Conservation (phyloP, 64 coral and sea anemone species). For the Stichodactyla mertensii region DNA sequence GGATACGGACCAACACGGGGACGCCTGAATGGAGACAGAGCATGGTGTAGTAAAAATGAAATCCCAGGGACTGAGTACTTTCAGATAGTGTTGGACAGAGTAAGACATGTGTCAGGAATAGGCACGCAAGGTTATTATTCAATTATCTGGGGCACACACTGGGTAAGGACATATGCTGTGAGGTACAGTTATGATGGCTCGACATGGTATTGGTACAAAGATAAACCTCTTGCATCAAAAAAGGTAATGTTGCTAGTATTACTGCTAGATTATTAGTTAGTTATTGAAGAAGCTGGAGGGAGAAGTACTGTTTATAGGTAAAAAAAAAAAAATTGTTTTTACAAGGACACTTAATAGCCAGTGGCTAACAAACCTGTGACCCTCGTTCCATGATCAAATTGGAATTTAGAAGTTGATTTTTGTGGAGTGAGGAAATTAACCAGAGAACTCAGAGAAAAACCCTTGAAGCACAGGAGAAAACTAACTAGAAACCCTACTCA, state of each 20-base stretch:
- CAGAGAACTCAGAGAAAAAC: no score
- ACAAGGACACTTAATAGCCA: no score
- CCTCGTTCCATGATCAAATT: no score
- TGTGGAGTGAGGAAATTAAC: no score
- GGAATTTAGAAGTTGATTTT: no score
- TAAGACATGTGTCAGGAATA: constrained; percentile 67
- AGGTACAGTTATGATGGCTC: constrained; percentile 65
- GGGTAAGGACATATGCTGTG: constrained; percentile 42
- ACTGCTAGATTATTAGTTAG: not conserved
- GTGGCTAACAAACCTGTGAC: no score
- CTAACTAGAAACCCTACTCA: no score
- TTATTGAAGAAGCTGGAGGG: not conserved
- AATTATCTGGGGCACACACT: not conserved
- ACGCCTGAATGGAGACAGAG: constrained; percentile 14
- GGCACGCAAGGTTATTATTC: constrained; percentile 35
- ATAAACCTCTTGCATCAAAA: not conserved
- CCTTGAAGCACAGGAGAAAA: no score
- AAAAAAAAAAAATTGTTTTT: no score
- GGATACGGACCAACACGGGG: constrained; percentile 37
- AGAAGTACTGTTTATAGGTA: not conserved
- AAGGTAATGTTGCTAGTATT: not conserved
- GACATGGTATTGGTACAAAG: constrained; percentile 50
- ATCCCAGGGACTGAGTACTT: constrained; percentile 13
- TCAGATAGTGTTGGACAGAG: constrained; percentile 53
- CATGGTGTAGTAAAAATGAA: constrained; percentile 60